These are phyloP conservation scores for Stigmatopora argus DNA, from an alignment of 2,113 vertebrate species.

Conservation along the genomic window DNA sequence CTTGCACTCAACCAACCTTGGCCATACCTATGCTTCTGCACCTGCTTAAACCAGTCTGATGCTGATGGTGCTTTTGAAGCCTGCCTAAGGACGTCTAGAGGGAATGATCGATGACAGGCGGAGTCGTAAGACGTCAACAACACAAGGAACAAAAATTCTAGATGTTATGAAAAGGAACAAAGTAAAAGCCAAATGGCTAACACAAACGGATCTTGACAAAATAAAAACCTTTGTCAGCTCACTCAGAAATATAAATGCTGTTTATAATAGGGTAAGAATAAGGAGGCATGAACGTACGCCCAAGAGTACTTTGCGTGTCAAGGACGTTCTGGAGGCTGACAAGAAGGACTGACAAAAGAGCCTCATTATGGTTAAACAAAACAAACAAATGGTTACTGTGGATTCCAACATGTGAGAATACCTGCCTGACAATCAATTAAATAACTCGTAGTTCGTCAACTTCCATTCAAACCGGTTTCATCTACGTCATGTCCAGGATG, in stretches of 20 bases:
- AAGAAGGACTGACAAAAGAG: background rate
- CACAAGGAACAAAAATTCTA: no score
- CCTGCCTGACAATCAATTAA: no score
- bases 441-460: no score
- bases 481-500: no score
- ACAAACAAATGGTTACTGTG: no score
- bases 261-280: background rate
- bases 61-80: constrained; percentile 6
- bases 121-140: no score
- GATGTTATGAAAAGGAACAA: no score
- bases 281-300: background rate
- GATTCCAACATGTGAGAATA: no score
- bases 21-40: constrained; percentile 14
- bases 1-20: constrained; percentile 40
- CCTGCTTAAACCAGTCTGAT: constrained; percentile 24
- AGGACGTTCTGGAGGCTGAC: background rate
- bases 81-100: background rate
- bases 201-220: no score
- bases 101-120: constrained; percentile 5
- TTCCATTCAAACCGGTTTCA: no score
- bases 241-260: background rate
- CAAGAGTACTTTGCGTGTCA: background rate
- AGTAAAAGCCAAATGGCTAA: constrained; percentile 14
- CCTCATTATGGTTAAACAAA: background rate
- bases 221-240: no score